Evolutionary conservation across 2,888 invertebrate species (phyloP), one percentile per base, ranked within the genome.

Genomic region (Lithosia quadra): DNA sequence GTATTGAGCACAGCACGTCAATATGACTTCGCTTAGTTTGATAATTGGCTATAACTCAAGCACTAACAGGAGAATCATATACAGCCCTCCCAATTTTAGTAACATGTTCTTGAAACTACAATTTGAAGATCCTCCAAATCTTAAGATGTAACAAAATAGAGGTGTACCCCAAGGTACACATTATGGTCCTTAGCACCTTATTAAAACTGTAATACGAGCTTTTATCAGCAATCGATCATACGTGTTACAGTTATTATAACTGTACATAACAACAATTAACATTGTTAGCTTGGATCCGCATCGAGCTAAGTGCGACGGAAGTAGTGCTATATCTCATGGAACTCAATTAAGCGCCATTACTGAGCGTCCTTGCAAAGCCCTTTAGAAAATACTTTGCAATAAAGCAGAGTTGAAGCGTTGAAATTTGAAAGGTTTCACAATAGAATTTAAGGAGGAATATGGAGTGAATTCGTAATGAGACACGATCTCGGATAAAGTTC

Each of bases 341-440:
- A 81, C 67, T 77, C 69, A 79, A 83, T 83, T 79, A 78, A 22
- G 65, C n/a, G 21, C 75, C 71, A 76, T 77, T 79, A 79, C 69
- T 58, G 62, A 56, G 69, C 72, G 69, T 59, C 60, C 73, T 39
- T 67, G 43, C 53, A 34, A 58, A 21, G 15, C 33, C 43, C 58
- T 63, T 24, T 58, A 63, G 33, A 43, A 63, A 63, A 63, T 63
- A 63, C 58, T 58, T 33, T 34, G 58, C 53, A 60, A 39, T 60
- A 39, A 36, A 34, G 22, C 22, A 33, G 36, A 28, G 36, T 21
- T 22, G 57, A 58, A 53, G 43, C 49, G 39, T 18, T 21, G 15
- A 24, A 22, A 57, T 67, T 24, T 34, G 21, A 64, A 68, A 55
- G 55, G 34, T 63, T 63, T 15, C 55, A 63, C 21, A 53, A 53